phyloP scores from a whole-genome alignment of 2,113 vertebrate genomes.

The Polypterus senegalus region DNA sequence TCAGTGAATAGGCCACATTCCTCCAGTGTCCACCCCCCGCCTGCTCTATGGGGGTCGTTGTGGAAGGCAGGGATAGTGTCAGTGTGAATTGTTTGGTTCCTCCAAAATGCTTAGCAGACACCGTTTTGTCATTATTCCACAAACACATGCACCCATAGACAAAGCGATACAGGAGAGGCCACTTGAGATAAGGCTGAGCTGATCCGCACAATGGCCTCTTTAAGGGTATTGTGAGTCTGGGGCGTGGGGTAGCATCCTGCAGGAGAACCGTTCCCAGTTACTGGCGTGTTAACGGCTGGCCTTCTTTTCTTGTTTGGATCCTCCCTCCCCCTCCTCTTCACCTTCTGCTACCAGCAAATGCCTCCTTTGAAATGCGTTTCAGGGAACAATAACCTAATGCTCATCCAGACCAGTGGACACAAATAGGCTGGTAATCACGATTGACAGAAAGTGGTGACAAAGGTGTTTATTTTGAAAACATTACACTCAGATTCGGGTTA shows the following conservation, averaged over 20 bases:
- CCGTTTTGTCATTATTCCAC: constrained; percentile 12
- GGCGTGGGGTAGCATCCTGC: not conserved
- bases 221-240: constrained; percentile 40
- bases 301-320: not conserved
- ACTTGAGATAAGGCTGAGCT: constrained; percentile 40
- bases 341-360: not conserved
- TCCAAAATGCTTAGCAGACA: too few species aligned
- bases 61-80: too few species aligned
- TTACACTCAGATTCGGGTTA: too few species aligned
- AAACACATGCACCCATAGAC: constrained; percentile 38
- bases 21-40: constrained; percentile 19
- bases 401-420: too few species aligned
- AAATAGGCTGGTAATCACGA: too few species aligned
- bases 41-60: not conserved
- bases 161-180: constrained; percentile 32
- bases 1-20: constrained; percentile 33
- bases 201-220: constrained; percentile 19
- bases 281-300: not conserved
- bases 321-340: not conserved
- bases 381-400: too few species aligned
- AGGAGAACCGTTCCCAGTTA: not conserved
- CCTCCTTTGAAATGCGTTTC: too few species aligned
- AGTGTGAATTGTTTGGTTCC: too few species aligned
- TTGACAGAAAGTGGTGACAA: too few species aligned
- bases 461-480: too few species aligned